Conservation (phyloP, 2,888 invertebrate genomes). For the Tetramorium bicarinatum region DNA sequence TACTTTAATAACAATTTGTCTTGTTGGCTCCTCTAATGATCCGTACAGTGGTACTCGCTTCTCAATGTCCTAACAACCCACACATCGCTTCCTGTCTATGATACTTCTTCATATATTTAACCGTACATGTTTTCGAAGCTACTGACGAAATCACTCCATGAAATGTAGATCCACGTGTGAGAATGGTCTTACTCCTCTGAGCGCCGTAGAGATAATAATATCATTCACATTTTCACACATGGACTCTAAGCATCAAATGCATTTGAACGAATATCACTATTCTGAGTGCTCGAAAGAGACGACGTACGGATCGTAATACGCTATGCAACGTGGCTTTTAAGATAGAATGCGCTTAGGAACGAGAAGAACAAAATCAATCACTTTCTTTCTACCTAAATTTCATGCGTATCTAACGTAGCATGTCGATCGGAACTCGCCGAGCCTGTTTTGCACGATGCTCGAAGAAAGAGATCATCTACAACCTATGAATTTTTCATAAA, state of each 20-base stretch:
- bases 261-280: slow-evolving; percentile 67
- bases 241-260: slow-evolving; percentile 57
- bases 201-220: background rate
- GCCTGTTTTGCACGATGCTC: slow-evolving; percentile 80
- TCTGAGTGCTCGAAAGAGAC: slow-evolving; percentile 63
- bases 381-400: slow-evolving; percentile 62
- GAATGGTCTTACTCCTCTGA: slow-evolving; percentile 40
- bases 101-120: slow-evolving; percentile 70
- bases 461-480: slow-evolving; percentile 40
- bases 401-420: slow-evolving; percentile 79
- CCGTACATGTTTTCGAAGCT: slow-evolving; percentile 64
- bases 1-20: slow-evolving; percentile 80
- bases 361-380: slow-evolving; percentile 55
- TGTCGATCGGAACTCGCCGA: slow-evolving; percentile 77
- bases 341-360: slow-evolving; percentile 78
- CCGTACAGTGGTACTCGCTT: slow-evolving; percentile 79
- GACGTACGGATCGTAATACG: slow-evolving; percentile 75
- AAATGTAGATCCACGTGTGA: slow-evolving; percentile 63
- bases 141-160: slow-evolving; percentile 65
- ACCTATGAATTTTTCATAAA: slow-evolving; percentile 35
- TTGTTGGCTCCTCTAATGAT: slow-evolving; percentile 84
- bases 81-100: slow-evolving; percentile 77
- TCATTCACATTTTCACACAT: slow-evolving; percentile 62
- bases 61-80: slow-evolving; percentile 83
- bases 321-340: slow-evolving; percentile 78